phyloP scores from a whole-genome alignment of 2,888 invertebrate genomes.

The Agrochola circellaris region DNA sequence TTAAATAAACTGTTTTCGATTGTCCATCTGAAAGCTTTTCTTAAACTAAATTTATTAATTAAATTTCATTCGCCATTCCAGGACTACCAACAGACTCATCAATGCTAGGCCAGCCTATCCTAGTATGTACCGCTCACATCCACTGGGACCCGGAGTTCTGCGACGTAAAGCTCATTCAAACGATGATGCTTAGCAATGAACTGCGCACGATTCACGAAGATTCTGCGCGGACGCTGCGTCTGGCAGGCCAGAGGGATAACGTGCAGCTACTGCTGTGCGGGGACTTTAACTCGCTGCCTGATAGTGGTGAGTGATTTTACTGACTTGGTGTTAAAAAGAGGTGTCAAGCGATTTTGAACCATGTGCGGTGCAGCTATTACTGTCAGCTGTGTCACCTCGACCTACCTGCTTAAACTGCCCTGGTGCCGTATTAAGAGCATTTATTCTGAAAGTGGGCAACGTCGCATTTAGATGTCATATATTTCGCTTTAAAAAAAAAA shows the following conservation, averaged over 20 bases:
- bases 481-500: too few relatives aligned
- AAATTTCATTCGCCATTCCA: constrained; percentile 65
- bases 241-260: constrained; percentile 93
- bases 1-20: background rate
- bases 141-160: constrained; percentile 99
- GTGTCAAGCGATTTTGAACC: background rate
- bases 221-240: constrained; percentile 94
- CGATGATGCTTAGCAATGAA: constrained; percentile 99
- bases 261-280: constrained; percentile 98
- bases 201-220: constrained; percentile 96
- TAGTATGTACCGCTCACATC: constrained; percentile 99
- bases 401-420: background rate
- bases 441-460: too few relatives aligned
- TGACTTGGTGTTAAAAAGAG: background rate
- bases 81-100: constrained; percentile 94
- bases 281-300: constrained; percentile 99
- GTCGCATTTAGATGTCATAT: too few relatives aligned
- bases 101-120: constrained; percentile 95
- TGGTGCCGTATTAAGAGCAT: too few relatives aligned
- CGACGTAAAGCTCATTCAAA: constrained; percentile 99
- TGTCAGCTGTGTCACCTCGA: background rate
- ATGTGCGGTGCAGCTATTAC: background rate
- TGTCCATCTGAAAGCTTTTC: background rate
- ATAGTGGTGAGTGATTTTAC: constrained; percentile 93
- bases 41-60: background rate